phyloP scores from a whole-genome alignment of 2,113 vertebrate species.

The Boleophthalmus pectinirostris region DNA sequence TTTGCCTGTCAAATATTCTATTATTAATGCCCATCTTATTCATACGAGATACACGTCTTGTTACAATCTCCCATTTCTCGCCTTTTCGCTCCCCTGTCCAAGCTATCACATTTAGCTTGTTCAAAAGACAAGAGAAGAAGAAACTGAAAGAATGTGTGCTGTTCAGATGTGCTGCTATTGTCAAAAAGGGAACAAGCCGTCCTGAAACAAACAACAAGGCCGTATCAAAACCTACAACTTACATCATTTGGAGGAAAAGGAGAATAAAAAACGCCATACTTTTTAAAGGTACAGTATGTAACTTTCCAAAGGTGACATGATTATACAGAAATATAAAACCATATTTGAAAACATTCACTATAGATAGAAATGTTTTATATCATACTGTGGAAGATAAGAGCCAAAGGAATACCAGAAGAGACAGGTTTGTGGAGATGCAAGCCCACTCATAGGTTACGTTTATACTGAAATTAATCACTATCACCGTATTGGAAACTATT shows the following conservation, averaged over 20 bases:
- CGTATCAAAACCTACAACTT: background rate
- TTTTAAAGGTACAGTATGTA: too few species aligned
- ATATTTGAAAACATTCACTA: too few species aligned
- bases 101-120: constrained; percentile 33
- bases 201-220: background rate
- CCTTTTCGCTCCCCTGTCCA: constrained; percentile 14
- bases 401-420: too few species aligned
- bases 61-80: constrained; percentile 8
- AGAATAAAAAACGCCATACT: too few species aligned
- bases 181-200: background rate
- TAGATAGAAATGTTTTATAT: too few species aligned
- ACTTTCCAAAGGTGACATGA: too few species aligned
- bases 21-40: constrained; percentile 59
- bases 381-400: too few species aligned
- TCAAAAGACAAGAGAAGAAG: constrained; percentile 10
- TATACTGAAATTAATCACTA: too few species aligned
- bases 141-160: constrained; percentile 9
- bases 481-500: too few species aligned
- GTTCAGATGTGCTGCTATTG: background rate
- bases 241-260: background rate
- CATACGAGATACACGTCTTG: constrained; percentile 29
- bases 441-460: too few species aligned
- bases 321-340: too few species aligned
- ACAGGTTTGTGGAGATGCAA: too few species aligned
- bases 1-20: constrained; percentile 52